Evolutionary conservation across 1,140 invertebrate species (phyloP).

Genomic region (Zaprionus camerounensis): DNA sequence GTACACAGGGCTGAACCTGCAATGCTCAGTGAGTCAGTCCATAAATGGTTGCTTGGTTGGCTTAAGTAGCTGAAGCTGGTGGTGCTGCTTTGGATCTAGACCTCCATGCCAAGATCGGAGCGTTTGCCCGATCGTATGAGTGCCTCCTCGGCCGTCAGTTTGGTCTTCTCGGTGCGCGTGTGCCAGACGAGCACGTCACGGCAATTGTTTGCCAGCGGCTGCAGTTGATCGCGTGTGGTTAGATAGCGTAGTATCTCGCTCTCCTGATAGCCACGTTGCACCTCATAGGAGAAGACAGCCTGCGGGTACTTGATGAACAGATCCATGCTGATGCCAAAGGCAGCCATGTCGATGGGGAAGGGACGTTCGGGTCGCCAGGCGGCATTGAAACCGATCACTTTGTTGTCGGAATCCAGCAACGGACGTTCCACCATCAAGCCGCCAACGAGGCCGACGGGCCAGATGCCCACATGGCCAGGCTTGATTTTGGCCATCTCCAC

Average conservation of each 20-base stretch:
- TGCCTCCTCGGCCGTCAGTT: constrained; percentile 88
- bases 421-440: constrained; percentile 95
- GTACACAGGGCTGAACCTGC: constrained; percentile 22
- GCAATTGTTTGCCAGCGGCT: constrained; percentile 95
- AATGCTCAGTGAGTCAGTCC: constrained; percentile 1
- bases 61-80: not conserved
- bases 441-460: constrained; percentile 98
- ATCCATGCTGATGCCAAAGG: constrained; percentile 96
- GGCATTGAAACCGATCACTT: constrained; percentile 93
- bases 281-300: constrained; percentile 91
- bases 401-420: constrained; percentile 87
- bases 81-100: constrained; percentile 84
- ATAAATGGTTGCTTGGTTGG: not conserved
- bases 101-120: constrained; percentile 90
- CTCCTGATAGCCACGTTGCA: constrained; percentile 96
- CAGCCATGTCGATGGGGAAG: constrained; percentile 99
- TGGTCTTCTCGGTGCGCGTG: constrained; percentile 95
- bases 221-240: constrained; percentile 91
- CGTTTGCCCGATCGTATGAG: constrained; percentile 84
- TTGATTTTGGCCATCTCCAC: constrained; percentile 89
- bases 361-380: constrained; percentile 94
- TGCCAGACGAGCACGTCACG: constrained; percentile 99
- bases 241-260: constrained; percentile 94
- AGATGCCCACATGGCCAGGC: constrained; percentile 92
- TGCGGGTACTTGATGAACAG: constrained; percentile 91